Evolutionary conservation across 2,797 vertebrate species (phyloP), one percentile per base, ranked within the genome.

Genomic region (Peromyscus nudipes): DNA sequence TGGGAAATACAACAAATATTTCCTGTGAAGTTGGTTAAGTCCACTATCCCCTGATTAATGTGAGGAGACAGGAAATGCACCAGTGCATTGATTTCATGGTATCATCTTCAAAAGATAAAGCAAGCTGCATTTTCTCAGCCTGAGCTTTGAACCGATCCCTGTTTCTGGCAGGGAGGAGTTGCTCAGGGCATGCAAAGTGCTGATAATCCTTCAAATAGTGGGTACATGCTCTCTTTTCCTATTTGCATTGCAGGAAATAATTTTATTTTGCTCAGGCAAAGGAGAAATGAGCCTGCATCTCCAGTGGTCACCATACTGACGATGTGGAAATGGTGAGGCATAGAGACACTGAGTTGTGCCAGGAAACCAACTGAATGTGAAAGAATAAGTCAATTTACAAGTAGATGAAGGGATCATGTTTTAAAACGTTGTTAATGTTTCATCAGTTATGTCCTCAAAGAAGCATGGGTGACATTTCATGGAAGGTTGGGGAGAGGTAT

Each of bases 61-160:
- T 85, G 62, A 49, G 23, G 19, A 95, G 86, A 64, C 93, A 96
- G 89, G 94, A 98, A 97, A 88, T 65, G 43, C 71, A 88, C 76
- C n/a, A 52, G 71, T 84, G 7, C 43, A 29, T 55, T 12, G 69
- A 29, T n/a, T 52, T 3, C n/a, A 40, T 73, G 83, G 93, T 64
- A 67, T 21, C 57, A 67, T 76, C 65, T 91, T 0, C 75, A 73
- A 84, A 75, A 81, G 67, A 84, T 83, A 73, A 96, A 76, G 27
- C 3, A 95, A 76, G 31, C 3, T 71, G 1, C 60, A 7, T 94
- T 88, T 95, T 71, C 13, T 4, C 12, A 71, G 37, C 31, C 2
- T 23, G 40, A 9, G 3, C 2, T 31, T 10, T 92, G 71, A 31
- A 76, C 37, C 76, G 23, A 85, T 49, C 71, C n/a, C 76, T 89